Base-by-base conservation (phyloP, 2,888 invertebrate species). In the Melanophora roralis region DNA sequence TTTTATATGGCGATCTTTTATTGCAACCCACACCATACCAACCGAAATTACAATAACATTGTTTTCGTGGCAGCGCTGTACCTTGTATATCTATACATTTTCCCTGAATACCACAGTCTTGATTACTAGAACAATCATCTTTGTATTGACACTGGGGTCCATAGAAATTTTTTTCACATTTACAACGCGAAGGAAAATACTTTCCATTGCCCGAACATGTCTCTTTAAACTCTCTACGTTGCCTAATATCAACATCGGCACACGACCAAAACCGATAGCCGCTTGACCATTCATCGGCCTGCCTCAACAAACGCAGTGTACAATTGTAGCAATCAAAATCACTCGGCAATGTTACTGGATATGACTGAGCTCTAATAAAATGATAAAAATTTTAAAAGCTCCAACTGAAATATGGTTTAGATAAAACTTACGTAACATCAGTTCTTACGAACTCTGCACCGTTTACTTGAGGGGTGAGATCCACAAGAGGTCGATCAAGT, bases 211-310 rank as follows among this genome's bases (percentile, higher is more conserved):
- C 94, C 60, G 95, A 95, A 88, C 98, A 98, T 1, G 93, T 93
- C 89, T 97, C 97, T 82, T 94, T 93, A 90, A 94, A 97, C 47
- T 93, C 92, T 88, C 94, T 95, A 62, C 93, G 95, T 93, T 84
- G 88, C 81, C 93, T 91, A 78, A 98, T 95, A 86, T 97, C 96
- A 68, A 98, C 95, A 90, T 98, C 98, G 2, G 98, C 95, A 88
- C 98, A 98, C 0, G 97, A 97, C 97, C 97, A 98, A 91, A 98
- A 98, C 81, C 94, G 91, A 90, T 98, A 98, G 85, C 92, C 93
- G 69, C 92, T 91, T 0, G 94, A 93, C 97, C 97, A 98, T 91
- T 99, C 98, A 23, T 93, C 93, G 0, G 98, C 98, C 90, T 98
- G 96, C 0, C 98, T 91, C 67, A 97, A 92, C 83, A 99, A 91